Evolutionary conservation across 2,797 vertebrate species (phyloP).

Genomic region (Pelochelys cantorii): DNA sequence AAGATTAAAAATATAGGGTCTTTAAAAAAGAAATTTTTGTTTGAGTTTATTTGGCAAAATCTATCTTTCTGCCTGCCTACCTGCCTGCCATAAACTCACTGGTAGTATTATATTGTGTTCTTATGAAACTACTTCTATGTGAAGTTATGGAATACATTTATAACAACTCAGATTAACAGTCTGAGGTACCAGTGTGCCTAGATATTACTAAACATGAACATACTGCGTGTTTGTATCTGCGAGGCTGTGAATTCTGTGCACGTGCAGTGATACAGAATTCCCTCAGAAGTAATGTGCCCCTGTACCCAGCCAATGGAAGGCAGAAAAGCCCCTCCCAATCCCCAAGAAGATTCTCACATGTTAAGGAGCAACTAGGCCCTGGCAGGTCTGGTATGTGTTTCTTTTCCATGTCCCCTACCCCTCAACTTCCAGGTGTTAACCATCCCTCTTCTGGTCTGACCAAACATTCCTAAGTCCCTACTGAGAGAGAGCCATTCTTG

Average conservation of each 20-base stretch:
- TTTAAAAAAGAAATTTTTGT: neutral
- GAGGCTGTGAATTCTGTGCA: too few species aligned
- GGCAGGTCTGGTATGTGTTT: neutral
- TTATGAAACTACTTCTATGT: neutral
- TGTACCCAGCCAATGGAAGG: neutral
- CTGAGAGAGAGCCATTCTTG: neutral
- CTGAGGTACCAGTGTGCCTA: neutral
- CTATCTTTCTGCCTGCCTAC: neutral
- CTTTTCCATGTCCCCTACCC: neutral
- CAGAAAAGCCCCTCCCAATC: neutral
- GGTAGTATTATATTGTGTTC: rapidly evolving
- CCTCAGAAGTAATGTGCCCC: neutral
- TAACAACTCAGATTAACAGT: neutral
- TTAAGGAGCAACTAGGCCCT: neutral
- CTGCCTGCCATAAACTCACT: neutral
- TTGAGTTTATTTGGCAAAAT: neutral
- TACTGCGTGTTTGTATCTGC: neutral
- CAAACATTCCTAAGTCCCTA: neutral
- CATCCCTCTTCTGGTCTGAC: neutral
- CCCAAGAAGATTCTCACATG: neutral
- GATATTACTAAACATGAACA: neutral
- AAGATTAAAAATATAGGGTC: constrained; percentile 45
- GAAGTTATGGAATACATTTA: neutral
- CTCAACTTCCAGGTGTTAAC: neutral
- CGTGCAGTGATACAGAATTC: too few species aligned